phyloP scores from a whole-genome alignment of 2,797 vertebrate species.

The Tinamus major region DNA sequence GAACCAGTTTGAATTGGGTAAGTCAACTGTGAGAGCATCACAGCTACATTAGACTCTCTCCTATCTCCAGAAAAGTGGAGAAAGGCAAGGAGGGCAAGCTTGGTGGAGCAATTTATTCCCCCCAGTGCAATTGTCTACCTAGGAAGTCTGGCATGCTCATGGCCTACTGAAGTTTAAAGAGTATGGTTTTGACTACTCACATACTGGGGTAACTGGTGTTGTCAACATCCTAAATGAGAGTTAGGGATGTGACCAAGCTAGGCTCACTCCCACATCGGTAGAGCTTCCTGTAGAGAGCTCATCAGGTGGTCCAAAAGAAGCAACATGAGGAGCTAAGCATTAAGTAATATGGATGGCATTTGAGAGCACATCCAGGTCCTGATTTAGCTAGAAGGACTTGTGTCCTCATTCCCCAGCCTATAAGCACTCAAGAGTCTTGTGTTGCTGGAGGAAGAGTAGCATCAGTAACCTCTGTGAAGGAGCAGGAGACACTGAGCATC shows the following conservation, averaged over 20 bases:
- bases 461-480: neutral
- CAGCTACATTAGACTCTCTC: neutral
- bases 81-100: neutral
- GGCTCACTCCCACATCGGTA: neutral
- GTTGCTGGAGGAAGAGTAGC: neutral
- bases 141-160: neutral
- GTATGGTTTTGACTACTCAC: neutral
- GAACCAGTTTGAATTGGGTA: slow-evolving; percentile 93
- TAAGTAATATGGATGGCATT: neutral
- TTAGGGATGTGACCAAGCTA: neutral
- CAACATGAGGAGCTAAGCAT: neutral
- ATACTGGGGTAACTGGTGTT: neutral
- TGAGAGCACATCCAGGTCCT: neutral
- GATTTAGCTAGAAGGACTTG: neutral
- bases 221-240: neutral
- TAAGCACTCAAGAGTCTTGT: neutral
- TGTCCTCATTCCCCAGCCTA: neutral
- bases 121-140: neutral
- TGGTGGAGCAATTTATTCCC: neutral
- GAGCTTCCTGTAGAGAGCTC: neutral
- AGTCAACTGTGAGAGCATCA: slow-evolving; percentile 50
- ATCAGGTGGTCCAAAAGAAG: neutral
- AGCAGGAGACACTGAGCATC: neutral
- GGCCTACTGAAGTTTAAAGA: neutral
- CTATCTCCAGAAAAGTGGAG: neutral